Conservation (phyloP, 2,888 invertebrate genomes). For the Molanna angustata region DNA sequence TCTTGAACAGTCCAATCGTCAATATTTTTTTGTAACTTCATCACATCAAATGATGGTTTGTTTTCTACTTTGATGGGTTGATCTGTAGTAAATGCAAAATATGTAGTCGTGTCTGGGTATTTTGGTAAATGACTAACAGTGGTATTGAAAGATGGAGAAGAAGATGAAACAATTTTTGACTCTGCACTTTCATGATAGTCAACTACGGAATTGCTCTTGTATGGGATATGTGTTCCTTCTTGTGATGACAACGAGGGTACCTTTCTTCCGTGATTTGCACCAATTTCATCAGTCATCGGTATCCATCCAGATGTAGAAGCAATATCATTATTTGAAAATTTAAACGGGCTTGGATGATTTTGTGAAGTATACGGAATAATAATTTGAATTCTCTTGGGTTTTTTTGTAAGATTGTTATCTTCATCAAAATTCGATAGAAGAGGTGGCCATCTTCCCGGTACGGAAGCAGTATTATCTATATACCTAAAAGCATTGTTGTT, state of each 20-base stretch:
- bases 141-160: constrained; percentile 39
- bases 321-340: constrained; percentile 40
- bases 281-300: constrained; percentile 38
- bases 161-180: constrained; percentile 46
- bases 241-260: constrained; percentile 44
- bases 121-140: constrained; percentile 36
- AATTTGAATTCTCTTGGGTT: constrained; percentile 69
- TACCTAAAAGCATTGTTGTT: constrained; percentile 22
- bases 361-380: constrained; percentile 77
- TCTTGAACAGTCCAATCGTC: constrained; percentile 83
- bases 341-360: constrained; percentile 55
- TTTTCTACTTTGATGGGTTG: constrained; percentile 30
- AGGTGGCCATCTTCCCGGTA: constrained; percentile 30
- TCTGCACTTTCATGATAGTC: constrained; percentile 54
- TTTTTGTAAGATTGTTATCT: constrained; percentile 39
- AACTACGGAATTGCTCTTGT: constrained; percentile 37
- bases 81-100: constrained; percentile 10
- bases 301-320: constrained; percentile 41
- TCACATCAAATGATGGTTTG: constrained; percentile 66
- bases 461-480: constrained; percentile 22
- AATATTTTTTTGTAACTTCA: constrained; percentile 75
- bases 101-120: constrained; percentile 9
- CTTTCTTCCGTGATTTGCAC: constrained; percentile 50
- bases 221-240: constrained; percentile 41
- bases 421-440: constrained; percentile 19